Conservation (phyloP, 30 jellyfish, hydroid and myxozoan genomes). For the Turritopsis dohrnii region DNA sequence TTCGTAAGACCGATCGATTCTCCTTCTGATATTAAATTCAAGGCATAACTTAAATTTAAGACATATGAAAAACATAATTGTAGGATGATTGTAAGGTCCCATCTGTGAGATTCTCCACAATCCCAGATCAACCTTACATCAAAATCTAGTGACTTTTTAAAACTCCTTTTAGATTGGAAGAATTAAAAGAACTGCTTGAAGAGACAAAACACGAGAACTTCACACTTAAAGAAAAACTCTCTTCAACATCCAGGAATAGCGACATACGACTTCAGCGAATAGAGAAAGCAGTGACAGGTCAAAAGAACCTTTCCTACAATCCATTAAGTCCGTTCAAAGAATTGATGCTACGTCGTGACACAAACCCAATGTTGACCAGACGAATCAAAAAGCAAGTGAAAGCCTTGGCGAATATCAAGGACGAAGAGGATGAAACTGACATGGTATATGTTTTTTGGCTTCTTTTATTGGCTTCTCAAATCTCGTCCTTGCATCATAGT, state of each 20-base stretch:
- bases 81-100: too few species aligned
- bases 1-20: too few species aligned
- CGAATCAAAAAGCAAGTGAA: background rate
- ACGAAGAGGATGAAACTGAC: background rate
- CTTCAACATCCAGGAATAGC: background rate
- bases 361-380: constrained; percentile 1
- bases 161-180: background rate
- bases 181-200: background rate
- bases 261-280: constrained; percentile 5
- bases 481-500: background rate
- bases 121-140: too few species aligned
- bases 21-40: too few species aligned
- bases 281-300: background rate
- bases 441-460: background rate
- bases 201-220: background rate
- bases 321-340: background rate
- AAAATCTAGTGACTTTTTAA: too few species aligned
- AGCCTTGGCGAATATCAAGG: background rate
- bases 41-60: too few species aligned
- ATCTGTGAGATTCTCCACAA: too few species aligned
- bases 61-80: too few species aligned
- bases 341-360: background rate
- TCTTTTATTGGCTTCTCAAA: background rate
- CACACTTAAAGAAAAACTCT: background rate
- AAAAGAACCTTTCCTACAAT: background rate